Evolutionary conservation across 1,140 invertebrate species (phyloP).

Genomic region (Heliconius hermathena): DNA sequence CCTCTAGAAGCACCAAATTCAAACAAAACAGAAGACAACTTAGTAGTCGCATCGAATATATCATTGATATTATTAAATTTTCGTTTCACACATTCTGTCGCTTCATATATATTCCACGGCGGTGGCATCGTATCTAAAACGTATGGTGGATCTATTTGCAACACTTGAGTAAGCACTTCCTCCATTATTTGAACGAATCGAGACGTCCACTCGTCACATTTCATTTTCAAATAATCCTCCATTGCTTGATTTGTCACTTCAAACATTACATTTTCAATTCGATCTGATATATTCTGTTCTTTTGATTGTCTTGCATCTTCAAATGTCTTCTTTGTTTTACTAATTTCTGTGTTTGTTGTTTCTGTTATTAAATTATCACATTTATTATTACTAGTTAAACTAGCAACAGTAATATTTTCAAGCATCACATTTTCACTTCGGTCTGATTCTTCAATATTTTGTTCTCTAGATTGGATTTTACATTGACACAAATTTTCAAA

Average conservation of each 20-base stretch:
- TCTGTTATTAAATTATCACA: background rate
- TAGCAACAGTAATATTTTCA: slow-evolving; percentile 32
- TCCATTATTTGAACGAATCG: slow-evolving; percentile 74
- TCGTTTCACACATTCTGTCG: slow-evolving; percentile 56
- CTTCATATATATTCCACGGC: slow-evolving; percentile 64
- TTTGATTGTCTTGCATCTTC: background rate
- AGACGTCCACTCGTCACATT: slow-evolving; percentile 65
- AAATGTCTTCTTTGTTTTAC: background rate
- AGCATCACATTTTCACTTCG: slow-evolving; percentile 55
- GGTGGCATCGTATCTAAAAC: slow-evolving; percentile 46
- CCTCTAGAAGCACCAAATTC: slow-evolving; percentile 56
- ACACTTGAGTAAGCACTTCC: slow-evolving; percentile 59
- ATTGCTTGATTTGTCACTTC: slow-evolving; percentile 54
- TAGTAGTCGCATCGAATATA: slow-evolving; percentile 54
- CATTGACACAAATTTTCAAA: background rate
- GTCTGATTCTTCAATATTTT: background rate
- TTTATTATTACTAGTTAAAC: background rate
- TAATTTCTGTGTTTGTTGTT: background rate
- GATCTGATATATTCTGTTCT: background rate
- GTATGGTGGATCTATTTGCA: slow-evolving; percentile 48
- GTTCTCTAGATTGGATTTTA: background rate
- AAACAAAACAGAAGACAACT: slow-evolving; percentile 52
- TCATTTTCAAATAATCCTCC: slow-evolving; percentile 55
- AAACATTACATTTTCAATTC: slow-evolving; percentile 56
- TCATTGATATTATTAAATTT: slow-evolving; percentile 49